A percentile compares a stretch with the other conserved stretches of the same genome.
phyloP scores from a whole-genome alignment of 2,113 vertebrate species.

The Pterocles orientalis region DNA sequence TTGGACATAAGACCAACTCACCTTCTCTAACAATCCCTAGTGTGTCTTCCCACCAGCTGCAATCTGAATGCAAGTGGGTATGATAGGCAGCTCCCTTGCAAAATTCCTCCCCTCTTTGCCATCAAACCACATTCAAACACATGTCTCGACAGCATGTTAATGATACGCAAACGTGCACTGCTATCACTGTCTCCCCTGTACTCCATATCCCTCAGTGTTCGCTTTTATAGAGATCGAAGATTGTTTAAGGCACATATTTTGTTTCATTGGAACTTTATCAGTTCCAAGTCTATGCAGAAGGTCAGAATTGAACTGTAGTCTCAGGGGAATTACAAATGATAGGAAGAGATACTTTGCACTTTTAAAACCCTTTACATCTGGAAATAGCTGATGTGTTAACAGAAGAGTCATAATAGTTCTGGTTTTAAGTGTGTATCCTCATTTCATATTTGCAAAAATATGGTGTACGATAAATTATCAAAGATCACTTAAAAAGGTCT shows the following conservation, averaged over 20 bases:
- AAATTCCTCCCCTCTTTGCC: not conserved
- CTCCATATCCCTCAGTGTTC: not conserved
- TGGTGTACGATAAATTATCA: not conserved
- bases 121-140: not conserved
- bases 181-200: not conserved
- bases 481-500: not conserved
- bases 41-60: not conserved
- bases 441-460: not conserved
- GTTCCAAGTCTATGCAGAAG: not conserved
- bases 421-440: not conserved
- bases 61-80: not conserved
- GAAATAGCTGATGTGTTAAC: not conserved
- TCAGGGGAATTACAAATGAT: not conserved
- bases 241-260: not conserved
- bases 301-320: not conserved
- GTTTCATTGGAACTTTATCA: not conserved
- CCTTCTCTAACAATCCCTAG: not conserved
- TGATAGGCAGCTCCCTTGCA: not conserved
- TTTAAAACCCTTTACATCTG: not conserved
- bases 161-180: not conserved
- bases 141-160: not conserved
- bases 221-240: not conserved
- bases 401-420: not conserved
- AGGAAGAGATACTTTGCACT: not conserved
- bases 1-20: not conserved